These are phyloP conservation scores for Eumerus sabulonum DNA, from an alignment of 2,888 invertebrate genomes.

Conservation along the genomic window DNA sequence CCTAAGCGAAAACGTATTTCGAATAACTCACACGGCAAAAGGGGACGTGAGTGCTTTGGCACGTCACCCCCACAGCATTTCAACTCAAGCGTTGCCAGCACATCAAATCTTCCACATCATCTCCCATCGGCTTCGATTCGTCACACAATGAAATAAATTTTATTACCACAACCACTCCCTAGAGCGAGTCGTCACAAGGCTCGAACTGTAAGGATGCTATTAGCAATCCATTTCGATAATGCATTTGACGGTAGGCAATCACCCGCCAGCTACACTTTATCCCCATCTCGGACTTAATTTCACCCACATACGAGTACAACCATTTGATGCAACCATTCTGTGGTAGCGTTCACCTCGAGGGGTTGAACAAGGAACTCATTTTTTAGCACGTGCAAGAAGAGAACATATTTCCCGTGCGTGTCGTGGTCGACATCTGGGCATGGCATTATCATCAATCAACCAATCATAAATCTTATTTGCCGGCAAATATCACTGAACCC, in stretches of 20 bases:
- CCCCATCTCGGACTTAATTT: no score
- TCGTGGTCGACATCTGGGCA: background rate
- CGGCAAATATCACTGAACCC: constrained; percentile 44
- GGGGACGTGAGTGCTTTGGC: no score
- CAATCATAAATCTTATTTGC: constrained; percentile 36
- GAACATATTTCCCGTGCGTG: constrained; percentile 4
- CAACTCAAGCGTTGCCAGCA: constrained; percentile 31
- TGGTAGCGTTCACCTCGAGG: background rate
- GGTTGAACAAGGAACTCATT: constrained; percentile 30
- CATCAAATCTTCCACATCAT: constrained; percentile 23
- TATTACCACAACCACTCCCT: background rate
- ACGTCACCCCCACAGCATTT: constrained; percentile 13
- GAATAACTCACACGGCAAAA: no score
- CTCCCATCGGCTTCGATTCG: constrained; percentile 33
- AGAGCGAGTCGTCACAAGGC: no score
- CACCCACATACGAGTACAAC: no score
- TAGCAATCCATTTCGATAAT: constrained; percentile 55
- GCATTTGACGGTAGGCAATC: constrained; percentile 26
- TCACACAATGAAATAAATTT: constrained; percentile 38
- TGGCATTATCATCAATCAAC: constrained; percentile 38
- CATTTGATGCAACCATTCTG: background rate
- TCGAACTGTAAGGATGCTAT: constrained; percentile 42
- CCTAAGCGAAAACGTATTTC: no score
- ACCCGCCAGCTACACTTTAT: no score
- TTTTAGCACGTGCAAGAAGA: constrained; percentile 38